Conservation (phyloP, 2,888 invertebrate species). For the Arge pagana region DNA sequence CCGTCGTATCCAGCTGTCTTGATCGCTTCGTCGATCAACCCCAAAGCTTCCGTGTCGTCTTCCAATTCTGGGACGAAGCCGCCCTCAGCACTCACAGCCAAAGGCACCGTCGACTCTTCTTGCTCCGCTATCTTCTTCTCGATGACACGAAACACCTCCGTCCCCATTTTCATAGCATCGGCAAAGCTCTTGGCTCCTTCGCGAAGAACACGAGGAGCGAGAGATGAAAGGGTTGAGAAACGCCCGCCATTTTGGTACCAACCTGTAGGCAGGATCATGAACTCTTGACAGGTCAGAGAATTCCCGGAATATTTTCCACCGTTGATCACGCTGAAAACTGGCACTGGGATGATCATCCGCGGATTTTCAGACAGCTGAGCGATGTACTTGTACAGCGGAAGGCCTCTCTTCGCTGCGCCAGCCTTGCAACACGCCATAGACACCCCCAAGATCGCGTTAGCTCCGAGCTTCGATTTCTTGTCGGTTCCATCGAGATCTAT, state of each 20-base stretch:
- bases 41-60: conserved; percentile 42
- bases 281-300: conserved; percentile 44
- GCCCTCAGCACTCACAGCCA: conserved; percentile 43
- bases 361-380: conserved; percentile 43
- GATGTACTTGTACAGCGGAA: conserved; percentile 51
- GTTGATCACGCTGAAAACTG: conserved; percentile 47
- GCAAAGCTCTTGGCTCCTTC: conserved; percentile 49
- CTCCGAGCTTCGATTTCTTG: conserved; percentile 50
- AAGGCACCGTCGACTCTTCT: conserved; percentile 40
- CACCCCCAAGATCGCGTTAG: conserved; percentile 47
- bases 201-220: too few species aligned
- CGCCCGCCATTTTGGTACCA: too few species aligned
- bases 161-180: conserved; percentile 50
- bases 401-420: conserved; percentile 46
- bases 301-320: conserved; percentile 47
- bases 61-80: conserved; percentile 46
- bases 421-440: conserved; percentile 52
- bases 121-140: conserved; percentile 42
- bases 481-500: conserved; percentile 46
- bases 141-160: conserved; percentile 42
- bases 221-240: too few species aligned
- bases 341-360: conserved; percentile 46
- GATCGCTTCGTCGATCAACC: conserved; percentile 43
- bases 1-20: conserved; percentile 44
- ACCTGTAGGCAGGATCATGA: conserved; percentile 48